These are phyloP conservation scores for Tachina lurida DNA, from an alignment of 2,888 invertebrate genomes.

Conservation along the genomic window DNA sequence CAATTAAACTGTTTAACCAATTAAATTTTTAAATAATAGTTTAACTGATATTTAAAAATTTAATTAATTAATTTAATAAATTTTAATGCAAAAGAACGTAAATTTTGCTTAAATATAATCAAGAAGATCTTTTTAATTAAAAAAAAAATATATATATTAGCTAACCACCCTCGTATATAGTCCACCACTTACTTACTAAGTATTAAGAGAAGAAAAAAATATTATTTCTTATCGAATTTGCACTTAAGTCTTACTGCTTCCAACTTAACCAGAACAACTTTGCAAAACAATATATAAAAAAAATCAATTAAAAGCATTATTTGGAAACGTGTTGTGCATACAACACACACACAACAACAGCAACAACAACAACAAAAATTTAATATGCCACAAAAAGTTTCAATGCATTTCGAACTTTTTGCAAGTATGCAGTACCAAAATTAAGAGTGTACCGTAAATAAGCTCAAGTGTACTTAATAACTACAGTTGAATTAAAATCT, in stretches of 20 bases:
- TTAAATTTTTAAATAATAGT: no score
- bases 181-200: no score
- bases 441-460: background rate
- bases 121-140: no score
- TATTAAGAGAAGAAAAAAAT: background rate
- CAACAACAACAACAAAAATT: background rate
- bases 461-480: background rate
- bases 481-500: background rate
- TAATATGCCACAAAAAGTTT: background rate
- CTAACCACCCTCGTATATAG: no score
- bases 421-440: background rate
- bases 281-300: slow-evolving; percentile 6
- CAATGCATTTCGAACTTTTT: slow-evolving; percentile 11
- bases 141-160: no score
- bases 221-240: background rate
- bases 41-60: no score
- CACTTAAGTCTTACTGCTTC: background rate
- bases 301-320: slow-evolving; percentile 44
- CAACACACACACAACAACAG: background rate
- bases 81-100: no score
- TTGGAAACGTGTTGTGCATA: slow-evolving; percentile 1
- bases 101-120: no score
- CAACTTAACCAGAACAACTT: slow-evolving; percentile 12
- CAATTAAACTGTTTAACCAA: no score
- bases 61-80: no score